Evolutionary conservation across 2,888 invertebrate genomes (phyloP), one percentile per base, ranked within the genome.

Genomic region (Glaucopsyche alexis): DNA sequence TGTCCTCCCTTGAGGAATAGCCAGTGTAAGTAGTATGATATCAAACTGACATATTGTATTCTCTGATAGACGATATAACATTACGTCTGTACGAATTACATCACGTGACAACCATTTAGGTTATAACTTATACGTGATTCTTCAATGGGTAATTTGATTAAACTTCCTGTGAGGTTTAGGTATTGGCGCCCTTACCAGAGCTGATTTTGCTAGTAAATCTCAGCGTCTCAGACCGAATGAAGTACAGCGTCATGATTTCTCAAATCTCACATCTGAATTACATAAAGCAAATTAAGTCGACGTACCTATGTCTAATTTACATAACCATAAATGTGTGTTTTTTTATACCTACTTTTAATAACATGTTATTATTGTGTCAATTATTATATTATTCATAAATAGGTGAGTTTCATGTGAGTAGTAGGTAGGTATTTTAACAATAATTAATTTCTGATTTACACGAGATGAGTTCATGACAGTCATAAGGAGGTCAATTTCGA

Each of bases 401-500:
- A 9, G 29, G 29, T 29, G 4, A 29, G 29, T 9, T 19, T 8
- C 16, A n/a, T 55, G 9, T 8, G 16, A 19, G 16, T 8, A 55
- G n/a, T n/a, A n/a, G n/a, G n/a, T n/a, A n/a, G n/a, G n/a, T 55
- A 9, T 16, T 1, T 47, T 8, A 47, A 11, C 19, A 50, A n/a
- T n/a, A 50, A 49, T 8, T 29, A 55, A 11, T 55, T 19, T 11
- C n/a, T 19, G 65, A 64, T 65, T 38, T 29, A n/a, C 50, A 50
- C 38, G 16, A 66, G 40, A 13, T 72, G 16, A 66, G 40, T 13
- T 72, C 38, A 29, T n/a, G 11, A 72, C 66, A 66, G 65, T 60
- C 66, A 77, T 79, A 88, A 86, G 83, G 84, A 88, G 89, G 87
- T 85, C 87, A 87, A 80, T 83, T 87, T 85, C 82, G 88, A 89